Conservation (phyloP, 2,113 vertebrate species). For the Ptilorrhoa leucosticta region DNA sequence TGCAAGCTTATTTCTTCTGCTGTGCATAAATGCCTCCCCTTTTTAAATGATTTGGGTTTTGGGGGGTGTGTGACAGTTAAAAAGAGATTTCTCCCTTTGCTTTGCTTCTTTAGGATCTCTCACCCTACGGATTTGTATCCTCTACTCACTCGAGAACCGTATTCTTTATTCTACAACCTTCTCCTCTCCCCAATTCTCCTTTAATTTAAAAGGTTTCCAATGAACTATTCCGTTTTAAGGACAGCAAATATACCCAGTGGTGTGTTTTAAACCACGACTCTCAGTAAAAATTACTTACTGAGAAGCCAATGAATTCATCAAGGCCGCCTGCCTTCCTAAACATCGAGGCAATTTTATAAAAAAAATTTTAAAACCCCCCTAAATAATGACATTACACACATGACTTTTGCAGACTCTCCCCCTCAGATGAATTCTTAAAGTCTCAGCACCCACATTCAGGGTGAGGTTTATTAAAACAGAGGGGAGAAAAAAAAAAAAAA, state of each 20-base stretch:
- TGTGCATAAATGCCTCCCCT: not conserved
- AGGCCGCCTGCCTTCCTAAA: not conserved
- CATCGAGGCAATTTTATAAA: not conserved
- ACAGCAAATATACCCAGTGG: constrained; percentile 8
- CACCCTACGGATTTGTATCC: not conserved
- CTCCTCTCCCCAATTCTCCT: not conserved
- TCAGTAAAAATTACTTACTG: constrained; percentile 59
- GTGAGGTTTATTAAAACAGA: constrained; percentile 66
- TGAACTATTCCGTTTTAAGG: not conserved
- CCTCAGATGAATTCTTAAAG: not conserved
- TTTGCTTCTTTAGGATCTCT: not conserved
- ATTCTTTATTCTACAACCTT: not conserved
- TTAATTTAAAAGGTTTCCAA: constrained; percentile 16
- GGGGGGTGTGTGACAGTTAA: not conserved
- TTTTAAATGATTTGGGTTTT: not conserved
- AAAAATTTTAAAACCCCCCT: not conserved
- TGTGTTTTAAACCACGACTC: constrained; percentile 31
- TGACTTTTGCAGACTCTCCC: not conserved
- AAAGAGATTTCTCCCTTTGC: not conserved
- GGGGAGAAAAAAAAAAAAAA: rapidly evolving
- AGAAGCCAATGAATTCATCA: constrained; percentile 54
- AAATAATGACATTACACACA: not conserved
- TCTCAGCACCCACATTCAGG: not conserved
- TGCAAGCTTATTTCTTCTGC: not conserved
- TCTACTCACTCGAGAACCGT: not conserved